Evolutionary conservation across 1,140 invertebrate species (phyloP), one percentile per base, ranked within the genome.

Genomic region (Meloidogyne chitwoodi): DNA sequence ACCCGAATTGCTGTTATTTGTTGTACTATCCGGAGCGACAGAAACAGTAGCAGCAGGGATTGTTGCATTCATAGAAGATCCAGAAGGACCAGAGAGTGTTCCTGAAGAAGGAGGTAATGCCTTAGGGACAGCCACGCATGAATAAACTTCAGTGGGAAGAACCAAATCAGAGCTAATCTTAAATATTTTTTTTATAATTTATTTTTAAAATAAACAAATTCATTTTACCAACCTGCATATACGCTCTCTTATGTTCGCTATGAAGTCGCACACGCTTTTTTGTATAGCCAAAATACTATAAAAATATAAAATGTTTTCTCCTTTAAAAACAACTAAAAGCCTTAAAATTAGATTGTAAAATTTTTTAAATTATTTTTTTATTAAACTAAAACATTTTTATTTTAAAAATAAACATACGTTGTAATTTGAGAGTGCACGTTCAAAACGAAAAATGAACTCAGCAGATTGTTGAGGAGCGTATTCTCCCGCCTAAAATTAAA

Each of bases 401-500:
- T 48, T 22, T n/a, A 56, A 56, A 56, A 56, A 56, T n/a, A 56
- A n/a, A 56, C n/a, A n/a, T 56, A 56, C 48, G 16, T 31, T n/a
- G 66, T 71, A 68, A 16, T 69, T 48, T 10, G 75, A 72, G 14
- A 82, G 31, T 14, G 81, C 79, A n/a, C 71, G 38, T 76, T 82
- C 82, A 80, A 78, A 78, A 14, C 56, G 61, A 56, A 81, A 83
- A 34, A 70, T 77, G 69, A 79, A 80, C 61, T 81, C 68, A 31
- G 83, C 80, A 44, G 67, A 24, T 22, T 72, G 56, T 76, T 88
- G 87, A 48, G 83, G 83, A 29, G 87, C 86, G 66, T 83, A 80
- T 67, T 85, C 78, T 8, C 88, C 88, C 29, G 86, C 82, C 48
- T 56, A n/a, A 56, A 56, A 48, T 19, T n/a, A n/a, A n/a, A 56